Percentiles rank a stretch among this genome's conserved stretches.
These are phyloP conservation scores for Agelas oroides DNA, from an alignment of 37 sponge, comb jelly and placozoan genomes.

Conservation along the genomic window DNA sequence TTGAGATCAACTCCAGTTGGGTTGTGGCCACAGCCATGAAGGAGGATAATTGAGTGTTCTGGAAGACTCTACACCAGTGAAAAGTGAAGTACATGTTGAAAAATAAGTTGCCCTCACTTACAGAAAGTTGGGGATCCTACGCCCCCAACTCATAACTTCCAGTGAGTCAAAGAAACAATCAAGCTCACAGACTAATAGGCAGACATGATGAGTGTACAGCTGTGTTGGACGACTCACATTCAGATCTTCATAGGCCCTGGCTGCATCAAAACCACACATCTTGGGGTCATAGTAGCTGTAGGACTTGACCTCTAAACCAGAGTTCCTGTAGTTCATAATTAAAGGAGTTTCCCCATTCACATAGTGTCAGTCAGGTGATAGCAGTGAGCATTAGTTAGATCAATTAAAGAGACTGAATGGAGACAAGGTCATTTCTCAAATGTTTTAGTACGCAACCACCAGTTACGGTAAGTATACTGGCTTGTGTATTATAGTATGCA, in stretches of 20 bases:
- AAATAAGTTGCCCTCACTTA: too few species aligned
- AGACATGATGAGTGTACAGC: neutral
- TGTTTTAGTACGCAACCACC: too few species aligned
- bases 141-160: neutral
- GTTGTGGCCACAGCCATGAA: slow-evolving; percentile 98
- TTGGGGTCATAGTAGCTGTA: slow-evolving; percentile 87
- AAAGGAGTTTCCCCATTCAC: neutral
- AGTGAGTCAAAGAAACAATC: neutral
- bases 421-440: too few species aligned
- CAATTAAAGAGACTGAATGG: too few species aligned
- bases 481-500: too few species aligned
- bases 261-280: slow-evolving; percentile 78
- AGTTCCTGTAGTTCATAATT: slow-evolving; percentile 33
- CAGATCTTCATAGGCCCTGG: slow-evolving; percentile 72
- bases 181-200: neutral
- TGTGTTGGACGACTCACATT: too few species aligned
- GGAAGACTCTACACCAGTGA: slow-evolving; percentile 61
- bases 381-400: too few species aligned
- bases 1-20: slow-evolving; percentile 96
- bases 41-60: slow-evolving; percentile 80
- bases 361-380: neutral
- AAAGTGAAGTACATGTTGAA: neutral
- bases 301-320: slow-evolving; percentile 78
- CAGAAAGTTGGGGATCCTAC: too few species aligned
- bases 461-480: too few species aligned